Percentiles rank a stretch among this genome's conserved stretches.
Evolutionary conservation across 2,113 vertebrate genomes (phyloP).

Genomic region (Podarcis cretensis): DNA sequence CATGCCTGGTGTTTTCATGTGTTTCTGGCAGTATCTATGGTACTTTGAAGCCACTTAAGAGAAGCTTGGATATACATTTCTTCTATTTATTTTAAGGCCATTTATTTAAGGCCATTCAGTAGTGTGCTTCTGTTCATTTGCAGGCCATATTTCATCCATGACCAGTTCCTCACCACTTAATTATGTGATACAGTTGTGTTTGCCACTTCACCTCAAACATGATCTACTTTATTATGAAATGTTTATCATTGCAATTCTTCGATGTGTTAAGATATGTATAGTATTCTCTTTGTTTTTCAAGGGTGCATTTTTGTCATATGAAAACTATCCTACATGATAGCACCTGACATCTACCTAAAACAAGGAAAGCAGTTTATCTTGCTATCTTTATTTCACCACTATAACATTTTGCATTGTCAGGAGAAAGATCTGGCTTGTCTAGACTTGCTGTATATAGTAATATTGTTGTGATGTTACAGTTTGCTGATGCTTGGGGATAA

Average conservation of each 20-base stretch:
- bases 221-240: not conserved
- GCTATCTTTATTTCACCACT: not conserved
- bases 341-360: not conserved
- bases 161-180: not conserved
- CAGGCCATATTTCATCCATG: not conserved
- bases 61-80: not conserved
- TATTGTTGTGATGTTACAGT: not conserved
- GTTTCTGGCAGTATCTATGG: not conserved
- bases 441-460: not conserved
- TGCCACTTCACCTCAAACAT: not conserved
- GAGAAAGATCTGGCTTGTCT: not conserved
- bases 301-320: not conserved
- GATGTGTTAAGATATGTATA: no score
- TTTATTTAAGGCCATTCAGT: no score
- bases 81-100: not conserved
- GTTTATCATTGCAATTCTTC: not conserved
- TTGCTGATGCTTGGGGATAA: no score
- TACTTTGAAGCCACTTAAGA: not conserved
- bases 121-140: not conserved
- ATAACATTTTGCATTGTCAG: not conserved
- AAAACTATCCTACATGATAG: constrained; percentile 4
- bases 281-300: no score
- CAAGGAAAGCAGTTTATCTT: not conserved
- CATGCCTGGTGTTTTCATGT: not conserved
- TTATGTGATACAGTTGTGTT: not conserved